These are phyloP conservation scores for Ctenopoma kingsleyae DNA, from an alignment of 2,797 vertebrate species.

Conservation along the genomic window DNA sequence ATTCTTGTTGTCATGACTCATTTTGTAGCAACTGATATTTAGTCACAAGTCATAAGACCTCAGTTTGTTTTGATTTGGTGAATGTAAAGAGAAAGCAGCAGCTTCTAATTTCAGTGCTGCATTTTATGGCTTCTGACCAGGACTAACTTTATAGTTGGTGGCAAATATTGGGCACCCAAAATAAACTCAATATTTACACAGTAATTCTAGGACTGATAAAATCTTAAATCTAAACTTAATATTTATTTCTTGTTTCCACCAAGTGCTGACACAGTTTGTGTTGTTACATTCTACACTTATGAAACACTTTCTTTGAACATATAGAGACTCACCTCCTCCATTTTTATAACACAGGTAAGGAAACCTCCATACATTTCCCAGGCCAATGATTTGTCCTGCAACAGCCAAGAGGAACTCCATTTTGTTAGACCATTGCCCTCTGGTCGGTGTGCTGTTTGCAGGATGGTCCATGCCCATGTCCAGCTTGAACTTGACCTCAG, in stretches of 20 bases:
- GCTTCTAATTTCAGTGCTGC: too few species aligned
- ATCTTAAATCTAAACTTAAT: too few species aligned
- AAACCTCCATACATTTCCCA: slow-evolving; percentile 88
- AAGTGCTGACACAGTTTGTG: not conserved
- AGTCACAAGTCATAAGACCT: too few species aligned
- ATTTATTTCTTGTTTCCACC: not conserved
- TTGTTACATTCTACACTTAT: not conserved
- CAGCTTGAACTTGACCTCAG: slow-evolving; percentile 64
- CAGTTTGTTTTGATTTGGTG: too few species aligned
- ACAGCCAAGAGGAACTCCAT: slow-evolving; percentile 86
- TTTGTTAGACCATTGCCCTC: slow-evolving; percentile 87
- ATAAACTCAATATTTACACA: too few species aligned
- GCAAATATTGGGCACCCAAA: too few species aligned
- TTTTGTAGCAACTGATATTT: not conserved
- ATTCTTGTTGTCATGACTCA: not conserved
- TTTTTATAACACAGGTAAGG: slow-evolving; percentile 89
- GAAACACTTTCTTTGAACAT: not conserved
- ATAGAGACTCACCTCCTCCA: slow-evolving; percentile 82
- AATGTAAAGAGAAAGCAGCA: too few species aligned
- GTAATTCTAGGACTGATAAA: too few species aligned
- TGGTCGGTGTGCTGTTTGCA: slow-evolving; percentile 33
- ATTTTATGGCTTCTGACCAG: too few species aligned
- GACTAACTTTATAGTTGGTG: too few species aligned
- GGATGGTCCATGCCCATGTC: slow-evolving; percentile 26
- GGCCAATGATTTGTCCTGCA: slow-evolving; percentile 87